phyloP scores from a whole-genome alignment of 2,113 vertebrate species.

The Oenanthe melanoleuca region DNA sequence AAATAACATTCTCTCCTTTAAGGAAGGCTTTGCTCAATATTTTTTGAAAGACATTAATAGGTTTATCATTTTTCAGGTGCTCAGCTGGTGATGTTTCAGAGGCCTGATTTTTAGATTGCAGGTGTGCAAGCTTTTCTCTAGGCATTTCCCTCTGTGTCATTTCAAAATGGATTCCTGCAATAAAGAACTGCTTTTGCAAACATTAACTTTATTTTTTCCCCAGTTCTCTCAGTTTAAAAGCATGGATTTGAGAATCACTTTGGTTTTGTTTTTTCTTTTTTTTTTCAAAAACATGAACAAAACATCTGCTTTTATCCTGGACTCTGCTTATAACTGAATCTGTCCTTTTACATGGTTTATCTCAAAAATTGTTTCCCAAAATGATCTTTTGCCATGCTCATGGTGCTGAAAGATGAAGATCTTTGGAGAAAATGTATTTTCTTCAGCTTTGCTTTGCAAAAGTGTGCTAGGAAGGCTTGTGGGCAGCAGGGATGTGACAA shows the following conservation, averaged over 20 bases:
- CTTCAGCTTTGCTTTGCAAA: neutral
- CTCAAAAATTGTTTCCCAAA: neutral
- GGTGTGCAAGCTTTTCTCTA: conserved; percentile 19
- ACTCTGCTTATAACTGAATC: neutral
- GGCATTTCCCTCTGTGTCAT: neutral
- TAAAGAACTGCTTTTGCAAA: conserved; percentile 21
- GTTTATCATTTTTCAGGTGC: conserved; percentile 33
- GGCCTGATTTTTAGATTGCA: conserved; percentile 7
- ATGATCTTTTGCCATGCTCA: neutral
- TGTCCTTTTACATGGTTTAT: neutral
- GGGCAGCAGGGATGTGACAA: neutral
- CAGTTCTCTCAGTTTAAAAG: neutral
- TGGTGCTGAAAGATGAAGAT: neutral
- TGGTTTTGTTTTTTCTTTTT: neutral
- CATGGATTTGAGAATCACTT: neutral
- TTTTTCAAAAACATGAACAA: neutral
- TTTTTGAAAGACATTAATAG: neutral
- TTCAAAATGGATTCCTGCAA: conserved; percentile 33
- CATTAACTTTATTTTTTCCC: neutral
- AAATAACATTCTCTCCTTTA: conserved; percentile 15
- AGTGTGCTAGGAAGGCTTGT: neutral
- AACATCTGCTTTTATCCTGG: neutral
- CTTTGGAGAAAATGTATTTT: neutral
- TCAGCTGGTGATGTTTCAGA: conserved; percentile 30
- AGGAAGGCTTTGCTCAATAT: neutral